These are phyloP conservation scores for Crepidodera aurea DNA, from an alignment of 2,888 invertebrate genomes.

Conservation along the genomic window DNA sequence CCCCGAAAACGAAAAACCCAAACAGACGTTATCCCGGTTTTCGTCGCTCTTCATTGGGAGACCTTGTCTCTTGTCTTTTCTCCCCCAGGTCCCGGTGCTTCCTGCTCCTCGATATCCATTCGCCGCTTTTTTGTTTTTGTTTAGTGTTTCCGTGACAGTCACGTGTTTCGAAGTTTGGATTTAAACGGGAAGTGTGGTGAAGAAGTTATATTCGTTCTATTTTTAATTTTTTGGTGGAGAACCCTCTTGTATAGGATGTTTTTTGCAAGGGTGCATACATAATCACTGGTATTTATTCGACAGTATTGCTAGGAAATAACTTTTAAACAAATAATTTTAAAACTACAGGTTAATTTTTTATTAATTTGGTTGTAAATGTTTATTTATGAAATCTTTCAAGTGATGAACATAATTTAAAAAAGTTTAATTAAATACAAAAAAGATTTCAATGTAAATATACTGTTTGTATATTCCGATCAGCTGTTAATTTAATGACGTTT, in stretches of 20 bases:
- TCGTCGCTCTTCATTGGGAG: slow-evolving; percentile 19
- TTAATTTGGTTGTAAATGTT: too few species aligned
- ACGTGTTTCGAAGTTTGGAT: slow-evolving; percentile 15
- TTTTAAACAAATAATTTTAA: too few species aligned
- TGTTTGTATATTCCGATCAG: too few species aligned
- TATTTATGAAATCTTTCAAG: too few species aligned
- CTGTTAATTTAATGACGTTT: too few species aligned
- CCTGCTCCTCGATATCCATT: slow-evolving; percentile 13
- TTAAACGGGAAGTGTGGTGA: slow-evolving; percentile 3
- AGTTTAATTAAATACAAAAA: too few species aligned
- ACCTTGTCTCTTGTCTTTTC: slow-evolving; percentile 17
- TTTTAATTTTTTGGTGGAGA: background rate
- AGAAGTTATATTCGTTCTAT: background rate
- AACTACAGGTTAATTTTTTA: too few species aligned
- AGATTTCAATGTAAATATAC: too few species aligned
- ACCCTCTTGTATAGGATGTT: background rate
- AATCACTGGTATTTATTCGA: background rate
- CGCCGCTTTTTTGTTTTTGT: slow-evolving; percentile 13
- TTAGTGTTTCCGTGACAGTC: slow-evolving; percentile 15
- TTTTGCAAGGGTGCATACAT: background rate
- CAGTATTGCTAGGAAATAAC: too few species aligned
- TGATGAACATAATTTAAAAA: too few species aligned
- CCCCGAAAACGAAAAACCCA: slow-evolving; percentile 26
- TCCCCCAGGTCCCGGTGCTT: slow-evolving; percentile 25
- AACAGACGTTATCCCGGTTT: slow-evolving; percentile 31